A percentile compares a stretch with the other conserved stretches of the same genome.
Evolutionary conservation across 2,888 invertebrate genomes (phyloP).

Genomic region (Tribolium freemani): DNA sequence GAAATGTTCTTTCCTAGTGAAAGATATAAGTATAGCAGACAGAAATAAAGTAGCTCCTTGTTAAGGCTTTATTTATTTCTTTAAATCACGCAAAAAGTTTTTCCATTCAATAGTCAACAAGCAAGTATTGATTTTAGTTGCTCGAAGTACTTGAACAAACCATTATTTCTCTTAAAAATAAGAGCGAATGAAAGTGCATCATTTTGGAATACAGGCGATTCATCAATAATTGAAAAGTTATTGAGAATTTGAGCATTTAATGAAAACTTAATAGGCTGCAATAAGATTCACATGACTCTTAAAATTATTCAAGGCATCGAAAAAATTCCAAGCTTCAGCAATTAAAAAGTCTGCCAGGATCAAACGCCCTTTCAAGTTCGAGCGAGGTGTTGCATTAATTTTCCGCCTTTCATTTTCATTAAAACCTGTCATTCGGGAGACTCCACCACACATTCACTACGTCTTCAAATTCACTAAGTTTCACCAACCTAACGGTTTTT

Average conservation of each 20-base stretch:
- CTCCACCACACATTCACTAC: not conserved
- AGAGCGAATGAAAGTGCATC: not conserved
- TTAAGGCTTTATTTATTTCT: constrained; percentile 28
- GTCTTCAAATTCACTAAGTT: not conserved
- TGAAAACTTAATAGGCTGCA: constrained; percentile 34
- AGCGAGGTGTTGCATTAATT: constrained; percentile 26
- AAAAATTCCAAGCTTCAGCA: constrained; percentile 28
- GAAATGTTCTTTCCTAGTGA: constrained; percentile 15
- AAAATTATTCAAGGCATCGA: constrained; percentile 32
- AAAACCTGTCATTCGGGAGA: not conserved
- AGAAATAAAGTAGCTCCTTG: constrained; percentile 22
- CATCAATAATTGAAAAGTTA: not conserved
- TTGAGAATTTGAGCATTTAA: constrained; percentile 14
- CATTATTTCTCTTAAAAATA: not conserved
- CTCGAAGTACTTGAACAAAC: not conserved
- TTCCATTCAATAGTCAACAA: constrained; percentile 2
- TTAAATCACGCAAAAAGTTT: constrained; percentile 28
- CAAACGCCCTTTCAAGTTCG: not conserved
- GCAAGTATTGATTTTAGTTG: constrained; percentile 10
- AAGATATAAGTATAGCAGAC: constrained; percentile 20
- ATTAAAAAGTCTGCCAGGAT: constrained; percentile 24
- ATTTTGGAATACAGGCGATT: not conserved
- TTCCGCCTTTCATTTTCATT: constrained; percentile 6
- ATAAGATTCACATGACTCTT: constrained; percentile 21
- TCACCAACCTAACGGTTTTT: not conserved